These are phyloP conservation scores for Nomada lathburiana DNA, from an alignment of 2,888 invertebrate genomes.

Conservation along the genomic window DNA sequence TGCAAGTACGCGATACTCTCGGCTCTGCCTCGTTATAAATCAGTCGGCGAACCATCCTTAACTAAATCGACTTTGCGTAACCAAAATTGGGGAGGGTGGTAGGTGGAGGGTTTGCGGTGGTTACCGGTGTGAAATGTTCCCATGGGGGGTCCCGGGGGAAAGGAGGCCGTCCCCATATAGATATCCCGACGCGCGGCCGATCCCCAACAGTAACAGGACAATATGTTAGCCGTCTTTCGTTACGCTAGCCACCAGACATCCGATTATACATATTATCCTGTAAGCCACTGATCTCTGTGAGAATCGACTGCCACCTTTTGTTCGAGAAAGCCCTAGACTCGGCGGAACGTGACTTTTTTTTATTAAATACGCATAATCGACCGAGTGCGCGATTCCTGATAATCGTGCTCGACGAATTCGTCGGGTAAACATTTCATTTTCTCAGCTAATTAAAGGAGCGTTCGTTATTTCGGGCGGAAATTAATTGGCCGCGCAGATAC, in stretches of 20 bases:
- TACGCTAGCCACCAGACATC: conserved; percentile 72
- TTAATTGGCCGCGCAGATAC: conserved; percentile 41
- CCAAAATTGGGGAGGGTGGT: conserved; percentile 77
- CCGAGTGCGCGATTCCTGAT: conserved; percentile 15
- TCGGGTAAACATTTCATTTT: conserved; percentile 40
- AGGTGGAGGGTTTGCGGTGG: conserved; percentile 78
- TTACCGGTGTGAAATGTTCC: conserved; percentile 85
- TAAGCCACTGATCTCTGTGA: conserved; percentile 61
- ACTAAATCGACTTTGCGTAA: conserved; percentile 83
- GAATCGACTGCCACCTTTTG: conserved; percentile 35
- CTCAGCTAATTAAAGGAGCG: conserved; percentile 43
- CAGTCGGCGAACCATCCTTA: conserved; percentile 82
- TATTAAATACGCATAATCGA: conserved; percentile 17
- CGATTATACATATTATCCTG: conserved; percentile 72
- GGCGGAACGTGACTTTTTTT: background rate
- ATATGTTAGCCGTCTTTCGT: conserved; percentile 79
- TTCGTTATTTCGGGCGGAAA: conserved; percentile 51
- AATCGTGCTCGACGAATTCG: conserved; percentile 25
- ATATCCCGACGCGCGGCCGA: conserved; percentile 30
- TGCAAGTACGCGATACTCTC: conserved; percentile 34
- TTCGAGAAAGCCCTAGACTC: background rate
- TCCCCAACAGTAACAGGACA: conserved; percentile 71
- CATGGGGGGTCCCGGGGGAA: conserved; percentile 81
- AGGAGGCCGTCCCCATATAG: conserved; percentile 34
- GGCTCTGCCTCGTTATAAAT: conserved; percentile 78